Evolutionary conservation across 2,888 invertebrate genomes (phyloP), one percentile per base, ranked within the genome.

Genomic region (Drosophila nr. fundita): DNA sequence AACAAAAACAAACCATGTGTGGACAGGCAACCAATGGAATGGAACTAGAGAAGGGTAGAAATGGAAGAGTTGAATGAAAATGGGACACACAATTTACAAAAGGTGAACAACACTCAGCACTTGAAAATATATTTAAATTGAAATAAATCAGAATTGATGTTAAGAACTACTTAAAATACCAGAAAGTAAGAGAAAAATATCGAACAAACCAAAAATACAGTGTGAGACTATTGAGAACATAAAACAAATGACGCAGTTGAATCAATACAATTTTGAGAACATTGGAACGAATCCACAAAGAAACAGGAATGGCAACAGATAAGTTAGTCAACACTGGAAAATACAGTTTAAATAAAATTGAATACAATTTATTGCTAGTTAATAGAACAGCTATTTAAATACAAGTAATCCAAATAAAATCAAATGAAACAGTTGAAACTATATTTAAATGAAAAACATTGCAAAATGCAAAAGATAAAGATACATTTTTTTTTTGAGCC

Each of bases 261-360:
- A 29, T 49, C 27, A 27, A 49, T 27, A 30, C 38, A 38, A 4
- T n/a, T 38, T 38, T 38, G 8, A 38, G 38, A 42, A n/a, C 2
- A 32, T 21, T 13, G 30, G 30, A 52, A 10, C 8, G 5, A 5
- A 53, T 24, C 5, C 5, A 10, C 6, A 34, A 8, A 34, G 21
- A 15, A 18, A 15, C 29, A 24, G 34, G 34, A 24, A 45, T 45
- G 24, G 45, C 24, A 66, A 30, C 55, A 66, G 34, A 24, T 66
- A 24, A 59, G 48, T 53, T 34, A 54, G 15, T 5, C 27, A 57
- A 27, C 58, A 49, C 53, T 54, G 66, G n/a, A 45, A 52, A 54
- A 11, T 68, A 38, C 27, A 29, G 27, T 29, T 50, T 11, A 11
- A 29, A 11, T 13, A 13, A n/a, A 30, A 21, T n/a, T n/a, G 8